Evolutionary conservation across 1,140 invertebrate species (phyloP), one percentile per base, ranked within the genome.

Genomic region (Ceratina australensis): DNA sequence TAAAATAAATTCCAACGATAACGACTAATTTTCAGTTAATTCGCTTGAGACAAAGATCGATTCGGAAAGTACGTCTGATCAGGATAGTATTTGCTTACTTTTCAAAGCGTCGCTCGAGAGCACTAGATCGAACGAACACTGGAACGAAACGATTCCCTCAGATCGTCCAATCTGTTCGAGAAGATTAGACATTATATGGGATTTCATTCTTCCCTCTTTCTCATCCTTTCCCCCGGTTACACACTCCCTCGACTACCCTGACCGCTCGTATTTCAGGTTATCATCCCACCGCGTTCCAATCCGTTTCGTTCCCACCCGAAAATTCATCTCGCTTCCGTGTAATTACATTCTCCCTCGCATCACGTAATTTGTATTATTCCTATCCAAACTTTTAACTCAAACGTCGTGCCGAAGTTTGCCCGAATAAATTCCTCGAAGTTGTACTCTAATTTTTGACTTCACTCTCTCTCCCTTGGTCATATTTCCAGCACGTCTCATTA

Each of bases 401-500:
- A 10, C 33, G 33, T 10, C 0, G 33, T 8, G 10, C 33, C 10
- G 10, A 42, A 42, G 33, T 42, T 42, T 42, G 33, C 10, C 10
- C 33, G 33, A 42, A 42, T 42, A 42, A 42, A 42, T 42, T 42
- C 33, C 33, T 42, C 33, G 5, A 42, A 42, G 33, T 42, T 7
- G 33, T 42, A 42, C 33, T 5, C 33, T 10, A 0, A 10, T 42
- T 42, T 42, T 42, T 42, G 33, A 42, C 33, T 42, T n/a, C n/a
- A n/a, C n/a, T n/a, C n/a, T 5, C 1, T 12, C 15, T 24, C 16
- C 8, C 12, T 18, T 13, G 16, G 16, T 59, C 69, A 61, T 63
- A 63, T 63, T 63, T 72, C 69, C 50, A 18, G 47, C 12, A 7
- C 59, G 71, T 72, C 59, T 72, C 71, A 63, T 72, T 72, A 72